Conservation (phyloP, 2,888 invertebrate species). For the Oscheius sp. region DNA sequence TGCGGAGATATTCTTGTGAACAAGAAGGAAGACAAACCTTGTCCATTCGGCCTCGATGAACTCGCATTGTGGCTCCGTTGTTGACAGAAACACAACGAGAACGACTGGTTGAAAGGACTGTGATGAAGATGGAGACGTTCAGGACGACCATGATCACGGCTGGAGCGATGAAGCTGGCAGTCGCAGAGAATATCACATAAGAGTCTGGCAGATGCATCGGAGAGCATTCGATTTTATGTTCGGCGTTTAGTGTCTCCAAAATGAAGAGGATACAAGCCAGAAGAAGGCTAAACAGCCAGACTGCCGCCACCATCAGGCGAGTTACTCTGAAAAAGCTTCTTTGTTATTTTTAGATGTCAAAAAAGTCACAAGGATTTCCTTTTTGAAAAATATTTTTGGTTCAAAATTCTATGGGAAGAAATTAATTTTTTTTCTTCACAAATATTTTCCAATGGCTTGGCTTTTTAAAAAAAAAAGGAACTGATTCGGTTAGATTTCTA, state of each 20-base stretch:
- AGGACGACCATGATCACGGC: constrained; percentile 65
- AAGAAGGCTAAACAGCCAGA: constrained; percentile 92
- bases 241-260: constrained; percentile 36
- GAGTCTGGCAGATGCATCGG: constrained; percentile 58
- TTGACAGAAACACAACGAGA: constrained; percentile 46
- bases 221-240: constrained; percentile 46
- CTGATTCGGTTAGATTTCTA: background rate
- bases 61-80: constrained; percentile 51
- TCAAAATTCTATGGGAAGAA: too few relatives aligned
- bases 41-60: constrained; percentile 50
- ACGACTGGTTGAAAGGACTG: constrained; percentile 57
- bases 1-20: too few relatives aligned
- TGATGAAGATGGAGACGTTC: constrained; percentile 65
- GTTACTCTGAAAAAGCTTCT: constrained; percentile 55
- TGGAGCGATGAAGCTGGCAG: constrained; percentile 67
- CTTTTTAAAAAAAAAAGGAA: too few relatives aligned
- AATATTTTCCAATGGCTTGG: background rate
- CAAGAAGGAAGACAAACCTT: background rate
- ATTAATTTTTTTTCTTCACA: constrained; percentile 3
- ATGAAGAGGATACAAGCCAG: constrained; percentile 94
- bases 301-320: constrained; percentile 70
- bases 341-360: background rate
- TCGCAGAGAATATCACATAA: constrained; percentile 68
- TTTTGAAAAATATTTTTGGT: too few relatives aligned
- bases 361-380: background rate